A percentile compares a stretch with the other conserved stretches of the same genome.
Evolutionary conservation across 2,113 vertebrate species (phyloP).

Genomic region (Protobothrops mucrosquamatus): DNA sequence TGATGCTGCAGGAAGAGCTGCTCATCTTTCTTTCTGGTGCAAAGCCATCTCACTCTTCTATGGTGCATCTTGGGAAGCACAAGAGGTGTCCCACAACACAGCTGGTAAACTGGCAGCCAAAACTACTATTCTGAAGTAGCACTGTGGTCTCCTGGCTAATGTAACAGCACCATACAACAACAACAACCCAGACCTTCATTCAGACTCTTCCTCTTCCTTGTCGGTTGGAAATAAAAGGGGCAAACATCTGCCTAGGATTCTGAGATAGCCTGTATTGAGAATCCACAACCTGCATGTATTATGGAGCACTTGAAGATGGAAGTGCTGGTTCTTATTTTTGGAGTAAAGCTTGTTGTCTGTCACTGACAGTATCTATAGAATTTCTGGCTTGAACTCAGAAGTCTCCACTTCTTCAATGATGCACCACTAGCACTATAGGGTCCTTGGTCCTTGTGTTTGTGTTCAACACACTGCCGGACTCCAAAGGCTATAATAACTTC

Average conservation of each 20-base stretch:
- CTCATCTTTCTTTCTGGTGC: not conserved
- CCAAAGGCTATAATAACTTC: not conserved
- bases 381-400: not conserved
- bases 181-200: not conserved
- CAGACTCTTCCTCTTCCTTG: not conserved
- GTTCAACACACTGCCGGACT: not conserved
- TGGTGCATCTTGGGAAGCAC: not conserved
- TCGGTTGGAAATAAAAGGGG: too few relatives aligned
- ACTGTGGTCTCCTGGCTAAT: not conserved
- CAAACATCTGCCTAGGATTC: not conserved
- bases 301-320: not conserved
- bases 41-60: not conserved
- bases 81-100: not conserved
- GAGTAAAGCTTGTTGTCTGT: not conserved
- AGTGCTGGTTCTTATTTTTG: not conserved
- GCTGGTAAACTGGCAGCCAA: not conserved
- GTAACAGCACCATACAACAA: not conserved
- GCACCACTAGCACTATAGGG: not conserved
- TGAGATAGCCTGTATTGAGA: not conserved
- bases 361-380: not conserved
- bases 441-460: not conserved
- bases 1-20: not conserved
- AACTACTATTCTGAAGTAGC: not conserved
- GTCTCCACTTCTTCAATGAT: not conserved
- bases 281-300: not conserved